A percentile compares a stretch with the other conserved stretches of the same genome.
Conservation (phyloP, 2,888 invertebrate genomes). For the Agrochola litura region DNA sequence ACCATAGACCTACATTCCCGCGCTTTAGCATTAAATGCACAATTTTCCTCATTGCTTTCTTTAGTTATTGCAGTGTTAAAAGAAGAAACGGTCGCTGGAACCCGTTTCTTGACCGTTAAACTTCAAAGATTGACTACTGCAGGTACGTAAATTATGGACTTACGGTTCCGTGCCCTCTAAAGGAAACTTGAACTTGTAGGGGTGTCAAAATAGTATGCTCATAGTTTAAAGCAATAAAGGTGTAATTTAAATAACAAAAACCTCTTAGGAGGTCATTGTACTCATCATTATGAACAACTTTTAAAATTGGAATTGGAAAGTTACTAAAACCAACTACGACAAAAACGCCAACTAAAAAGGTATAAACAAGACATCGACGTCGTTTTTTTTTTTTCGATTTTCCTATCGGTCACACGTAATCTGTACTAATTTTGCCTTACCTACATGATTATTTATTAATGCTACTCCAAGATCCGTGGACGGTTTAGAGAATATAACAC, state of each 20-base stretch:
- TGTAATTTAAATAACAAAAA: background rate
- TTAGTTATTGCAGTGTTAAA: slow-evolving; percentile 8
- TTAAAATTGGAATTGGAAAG: too few relatives aligned
- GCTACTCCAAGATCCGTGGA: too few relatives aligned
- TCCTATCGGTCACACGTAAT: too few relatives aligned
- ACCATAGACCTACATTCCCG: background rate
- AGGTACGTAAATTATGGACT: slow-evolving; percentile 16
- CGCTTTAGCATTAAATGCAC: background rate
- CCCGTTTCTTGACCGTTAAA: slow-evolving; percentile 43
- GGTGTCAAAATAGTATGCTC: slow-evolving; percentile 4
- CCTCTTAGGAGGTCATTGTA: too few relatives aligned
- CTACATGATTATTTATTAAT: too few relatives aligned
- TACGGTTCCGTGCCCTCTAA: background rate
- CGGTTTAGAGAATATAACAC: too few relatives aligned
- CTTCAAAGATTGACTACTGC: slow-evolving; percentile 14
- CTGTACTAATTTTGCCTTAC: too few relatives aligned
- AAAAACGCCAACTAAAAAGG: too few relatives aligned
- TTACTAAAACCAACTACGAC: background rate
- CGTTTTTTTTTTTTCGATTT: too few relatives aligned
- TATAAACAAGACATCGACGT: too few relatives aligned
- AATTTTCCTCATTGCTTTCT: slow-evolving; percentile 49
- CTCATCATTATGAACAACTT: too few relatives aligned
- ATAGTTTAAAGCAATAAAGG: background rate
- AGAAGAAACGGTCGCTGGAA: slow-evolving; percentile 4
- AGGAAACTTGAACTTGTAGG: slow-evolving; percentile 20